Evolutionary conservation across 2,888 invertebrate species (phyloP).

Genomic region (Tipula helvola): DNA sequence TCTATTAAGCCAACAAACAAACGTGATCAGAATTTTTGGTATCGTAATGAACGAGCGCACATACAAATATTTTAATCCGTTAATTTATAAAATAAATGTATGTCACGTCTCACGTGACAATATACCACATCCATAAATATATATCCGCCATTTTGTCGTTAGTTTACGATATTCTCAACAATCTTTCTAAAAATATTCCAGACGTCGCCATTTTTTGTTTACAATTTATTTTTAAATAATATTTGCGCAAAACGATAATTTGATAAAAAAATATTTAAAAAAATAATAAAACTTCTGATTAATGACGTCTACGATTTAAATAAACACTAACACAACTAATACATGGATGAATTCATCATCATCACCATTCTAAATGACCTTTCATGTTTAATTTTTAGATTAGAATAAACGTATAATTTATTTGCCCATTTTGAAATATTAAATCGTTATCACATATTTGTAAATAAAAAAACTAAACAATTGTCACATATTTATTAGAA

Average conservation of each 20-base stretch:
- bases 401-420: background rate
- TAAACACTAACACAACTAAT: background rate
- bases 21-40: background rate
- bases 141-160: background rate
- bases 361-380: background rate
- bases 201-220: background rate
- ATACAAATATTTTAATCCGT: background rate
- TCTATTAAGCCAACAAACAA: background rate
- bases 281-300: background rate
- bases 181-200: background rate
- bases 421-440: background rate
- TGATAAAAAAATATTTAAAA: background rate
- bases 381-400: background rate
- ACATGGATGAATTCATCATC: background rate
- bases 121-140: background rate
- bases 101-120: background rate
- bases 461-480: background rate
- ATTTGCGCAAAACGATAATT: background rate
- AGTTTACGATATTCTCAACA: background rate
- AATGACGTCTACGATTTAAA: background rate
- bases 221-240: background rate
- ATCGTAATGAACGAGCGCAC: background rate
- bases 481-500: background rate
- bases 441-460: background rate
- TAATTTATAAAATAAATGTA: background rate